Evolutionary conservation across 92 coral and sea anemone species (phyloP).

Genomic region (Epizoanthus scotinus): DNA sequence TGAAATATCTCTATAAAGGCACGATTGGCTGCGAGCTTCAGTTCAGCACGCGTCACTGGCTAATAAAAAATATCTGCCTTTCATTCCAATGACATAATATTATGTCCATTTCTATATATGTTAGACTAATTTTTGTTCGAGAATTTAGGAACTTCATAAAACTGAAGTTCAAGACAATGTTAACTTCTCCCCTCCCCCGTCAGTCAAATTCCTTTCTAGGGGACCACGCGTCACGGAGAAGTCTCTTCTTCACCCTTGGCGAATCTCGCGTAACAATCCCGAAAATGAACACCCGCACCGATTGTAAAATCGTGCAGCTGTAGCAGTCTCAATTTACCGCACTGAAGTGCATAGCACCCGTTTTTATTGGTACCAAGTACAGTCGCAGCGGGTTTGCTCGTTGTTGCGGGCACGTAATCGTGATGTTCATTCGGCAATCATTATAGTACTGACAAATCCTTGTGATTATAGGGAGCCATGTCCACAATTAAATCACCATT

Average conservation of each 20-base stretch:
- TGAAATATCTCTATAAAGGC: no score
- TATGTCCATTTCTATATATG: neutral
- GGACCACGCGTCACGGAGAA: neutral
- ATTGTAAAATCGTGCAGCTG: no score
- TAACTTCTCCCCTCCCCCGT: neutral
- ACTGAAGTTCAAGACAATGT: slow-evolving; percentile 9
- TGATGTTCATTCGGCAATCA: slow-evolving; percentile 2
- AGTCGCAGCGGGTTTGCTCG: neutral
- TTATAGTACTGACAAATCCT: neutral
- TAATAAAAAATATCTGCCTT: neutral
- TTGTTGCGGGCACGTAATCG: no score
- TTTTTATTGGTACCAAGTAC: neutral
- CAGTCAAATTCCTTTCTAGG: neutral
- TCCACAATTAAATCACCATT: neutral
- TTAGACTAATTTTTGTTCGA: neutral
- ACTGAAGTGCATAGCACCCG: no score
- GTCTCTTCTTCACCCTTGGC: neutral
- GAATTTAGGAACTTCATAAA: slow-evolving; percentile 2
- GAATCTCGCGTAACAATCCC: no score
- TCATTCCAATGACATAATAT: neutral
- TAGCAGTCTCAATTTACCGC: no score
- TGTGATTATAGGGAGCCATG: neutral
- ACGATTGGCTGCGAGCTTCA: no score
- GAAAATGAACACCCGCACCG: no score
- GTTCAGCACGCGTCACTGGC: no score